These are phyloP conservation scores for Melipona beecheii DNA, from an alignment of 2,888 invertebrate species.

Conservation along the genomic window DNA sequence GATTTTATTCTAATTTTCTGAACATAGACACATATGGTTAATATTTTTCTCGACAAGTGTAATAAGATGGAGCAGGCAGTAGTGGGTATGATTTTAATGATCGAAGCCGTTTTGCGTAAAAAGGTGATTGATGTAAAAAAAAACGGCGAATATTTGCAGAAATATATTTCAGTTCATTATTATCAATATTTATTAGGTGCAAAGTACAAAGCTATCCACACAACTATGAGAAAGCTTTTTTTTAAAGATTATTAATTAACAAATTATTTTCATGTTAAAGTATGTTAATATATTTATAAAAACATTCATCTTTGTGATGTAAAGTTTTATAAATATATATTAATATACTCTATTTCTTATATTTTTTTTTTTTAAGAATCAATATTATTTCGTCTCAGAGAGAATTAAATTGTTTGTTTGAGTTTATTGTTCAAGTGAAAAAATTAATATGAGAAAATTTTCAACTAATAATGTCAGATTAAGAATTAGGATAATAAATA, in stretches of 20 bases:
- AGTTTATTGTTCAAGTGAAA: slow-evolving; percentile 86
- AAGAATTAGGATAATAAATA: slow-evolving; percentile 1
- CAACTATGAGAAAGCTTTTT: slow-evolving; percentile 86
- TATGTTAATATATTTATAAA: slow-evolving; percentile 58
- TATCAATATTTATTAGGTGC: slow-evolving; percentile 95
- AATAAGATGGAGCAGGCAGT: slow-evolving; percentile 92
- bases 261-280: slow-evolving; percentile 32
- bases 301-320: not conserved
- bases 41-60: slow-evolving; percentile 57
- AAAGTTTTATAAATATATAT: slow-evolving; percentile 41
- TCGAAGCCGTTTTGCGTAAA: slow-evolving; percentile 91
- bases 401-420: slow-evolving; percentile 75
- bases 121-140: slow-evolving; percentile 88
- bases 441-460: slow-evolving; percentile 29
- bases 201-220: slow-evolving; percentile 99
- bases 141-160: slow-evolving; percentile 94
- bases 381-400: slow-evolving; percentile 47
- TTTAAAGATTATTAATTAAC: slow-evolving; percentile 46
- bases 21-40: not conserved
- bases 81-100: slow-evolving; percentile 97
- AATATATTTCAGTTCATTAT: slow-evolving; percentile 95
- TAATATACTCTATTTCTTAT: slow-evolving; percentile 42
- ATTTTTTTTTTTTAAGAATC: slow-evolving; percentile 24
- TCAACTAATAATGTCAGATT: slow-evolving; percentile 29
- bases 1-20: not conserved